A percentile compares a stretch with the other conserved stretches of the same genome.
Evolutionary conservation across 2,113 vertebrate genomes (phyloP).

Genomic region (Pomatostomus ruficeps): DNA sequence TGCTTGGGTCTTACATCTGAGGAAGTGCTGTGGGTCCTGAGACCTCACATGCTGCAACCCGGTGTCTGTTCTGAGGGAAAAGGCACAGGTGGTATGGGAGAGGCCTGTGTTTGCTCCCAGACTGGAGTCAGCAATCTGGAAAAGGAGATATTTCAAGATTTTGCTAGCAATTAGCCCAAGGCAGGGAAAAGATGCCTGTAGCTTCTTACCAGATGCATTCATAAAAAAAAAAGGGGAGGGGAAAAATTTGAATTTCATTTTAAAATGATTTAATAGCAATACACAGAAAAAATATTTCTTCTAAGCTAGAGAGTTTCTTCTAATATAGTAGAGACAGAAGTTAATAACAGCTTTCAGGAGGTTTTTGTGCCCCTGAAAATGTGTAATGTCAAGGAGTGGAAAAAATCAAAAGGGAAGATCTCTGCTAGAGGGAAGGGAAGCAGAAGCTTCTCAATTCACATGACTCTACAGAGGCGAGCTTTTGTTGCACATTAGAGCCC

Average conservation of each 20-base stretch:
- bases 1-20: background rate
- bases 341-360: background rate
- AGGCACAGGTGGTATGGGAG: background rate
- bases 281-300: background rate
- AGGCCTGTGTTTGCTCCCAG: background rate
- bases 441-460: background rate
- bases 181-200: background rate
- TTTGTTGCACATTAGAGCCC: background rate
- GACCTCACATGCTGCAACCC: background rate
- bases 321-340: background rate
- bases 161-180: background rate
- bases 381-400: background rate
- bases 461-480: background rate
- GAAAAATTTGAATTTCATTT: background rate
- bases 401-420: background rate
- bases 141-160: background rate
- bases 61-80: background rate
- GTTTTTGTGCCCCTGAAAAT: background rate
- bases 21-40: background rate
- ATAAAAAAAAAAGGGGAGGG: rapidly evolving
- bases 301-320: background rate
- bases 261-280: background rate
- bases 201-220: background rate
- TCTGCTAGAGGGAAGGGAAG: background rate
- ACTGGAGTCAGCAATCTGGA: background rate